Base-by-base conservation (phyloP, 2,113 vertebrate genomes). In the Plecturocebus donacophilus region DNA sequence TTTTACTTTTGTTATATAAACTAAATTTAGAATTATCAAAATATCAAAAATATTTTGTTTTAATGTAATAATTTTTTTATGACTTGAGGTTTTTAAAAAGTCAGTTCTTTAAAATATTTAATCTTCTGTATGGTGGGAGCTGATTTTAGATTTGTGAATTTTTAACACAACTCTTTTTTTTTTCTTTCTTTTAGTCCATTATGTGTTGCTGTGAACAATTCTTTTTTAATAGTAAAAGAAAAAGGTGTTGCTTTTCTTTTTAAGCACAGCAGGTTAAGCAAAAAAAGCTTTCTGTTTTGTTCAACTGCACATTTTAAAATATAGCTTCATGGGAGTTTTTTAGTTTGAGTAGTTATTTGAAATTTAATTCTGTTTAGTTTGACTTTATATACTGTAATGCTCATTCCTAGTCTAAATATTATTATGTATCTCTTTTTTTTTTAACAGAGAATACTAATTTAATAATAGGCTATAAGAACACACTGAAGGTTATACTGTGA, bases 251-350 rank as follows among this genome's bases (percentile, higher is more conserved):
- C 13, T 64, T 61, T 61, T 61, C 6, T 73, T 73, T 71, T 38
- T n/a, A 16, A 17, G 61, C 27, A 64, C 12, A 64, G 30, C 27
- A 30, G 12, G 12, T 30, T 64, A 64, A 64, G 61, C 71, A 47
- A 91, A 83, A 40, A 45, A 38, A 90, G 52, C 94, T 94, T 95
- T 91, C 38, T 11, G 64, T 83, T 90, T 83, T 95, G 70, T 87
- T 91, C 8, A 73, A 47, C 19, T 87, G 23, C 13, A 82, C 3
- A 47, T 56, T 89, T 90, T 89, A 83, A 42, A 82, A 47, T 40
- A 30, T 77, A 21, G 32, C 12, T 77, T 83, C n/a, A 3, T 92
- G 45, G 7, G 27, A 42, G 7, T n/a, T 49, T 86, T 90, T 76
- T 90, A 64, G 76, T 87, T 94, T 95, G 81, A 32, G 8, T 19